Evolutionary conservation across 2,113 vertebrate species (phyloP), one percentile per base, ranked within the genome.

Genomic region (Etheostoma spectabile): DNA sequence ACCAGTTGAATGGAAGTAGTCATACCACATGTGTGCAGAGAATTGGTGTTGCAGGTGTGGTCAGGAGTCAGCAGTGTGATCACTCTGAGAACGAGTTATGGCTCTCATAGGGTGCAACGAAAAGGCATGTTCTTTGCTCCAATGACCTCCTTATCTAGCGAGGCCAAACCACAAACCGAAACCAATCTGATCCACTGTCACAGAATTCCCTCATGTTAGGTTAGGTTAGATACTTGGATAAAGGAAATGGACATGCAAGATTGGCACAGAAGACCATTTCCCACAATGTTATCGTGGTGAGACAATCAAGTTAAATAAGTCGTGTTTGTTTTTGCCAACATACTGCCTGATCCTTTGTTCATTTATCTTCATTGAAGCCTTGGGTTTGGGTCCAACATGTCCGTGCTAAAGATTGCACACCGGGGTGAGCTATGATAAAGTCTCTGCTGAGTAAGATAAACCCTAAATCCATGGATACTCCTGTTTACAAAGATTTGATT

Each of bases 1-100:
- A 72, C 80, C 80, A 74, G 74, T 82, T 77, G 75, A 83, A 83
- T 60, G 35, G 33, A 60, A 57, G 56, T 22, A 49, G 56, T 74
- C 59, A 74, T 33, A 45, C 56, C 77, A 75, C 53, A 83, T 51
- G 79, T 83, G 63, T n/a, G 49, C 45, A 67, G 55, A 67, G 64
- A 53, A 24, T 51, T 68, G 22, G 63, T 8, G 42, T 6, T 71
- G 69, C 83, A 86, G 83, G 76, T 88, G 85, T 52, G 53, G 59
- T 83, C n/a, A 55, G 56, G 65, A 73, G 48, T 74, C 61, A 67
- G 65, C 33, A 18, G 27, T 16, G 45, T 27, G 4, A 59, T 60
- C 49, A 60, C 49, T 64, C 35, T 53, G 45, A 55, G 27, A 55
- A 38, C 27, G 57, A 53, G 42, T 74, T 84, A 65, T 59, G 7